These are phyloP conservation scores for Manis pentadactyla DNA, from an alignment of 2,797 vertebrate genomes.

Conservation along the genomic window DNA sequence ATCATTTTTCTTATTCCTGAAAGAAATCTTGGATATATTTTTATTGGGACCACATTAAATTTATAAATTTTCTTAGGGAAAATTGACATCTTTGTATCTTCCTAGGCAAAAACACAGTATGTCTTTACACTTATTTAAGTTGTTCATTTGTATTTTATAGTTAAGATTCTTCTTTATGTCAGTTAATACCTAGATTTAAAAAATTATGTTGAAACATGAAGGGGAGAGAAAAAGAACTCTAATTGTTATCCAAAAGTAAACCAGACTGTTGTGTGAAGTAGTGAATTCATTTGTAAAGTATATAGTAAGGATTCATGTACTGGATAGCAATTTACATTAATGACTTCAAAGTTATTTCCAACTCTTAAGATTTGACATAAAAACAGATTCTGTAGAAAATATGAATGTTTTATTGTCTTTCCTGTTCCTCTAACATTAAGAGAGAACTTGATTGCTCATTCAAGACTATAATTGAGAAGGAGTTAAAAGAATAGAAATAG, in stretches of 20 bases:
- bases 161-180: background rate
- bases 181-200: background rate
- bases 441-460: background rate
- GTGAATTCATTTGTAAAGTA: conserved; percentile 24
- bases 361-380: background rate
- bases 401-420: background rate
- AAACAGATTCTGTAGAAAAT: background rate
- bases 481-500: background rate
- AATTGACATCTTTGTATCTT: background rate
- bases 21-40: background rate
- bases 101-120: background rate
- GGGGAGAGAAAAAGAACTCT: background rate
- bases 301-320: background rate
- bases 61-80: conserved; percentile 15
- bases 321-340: background rate
- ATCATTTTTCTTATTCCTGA: background rate
- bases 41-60: background rate
- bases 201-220: background rate
- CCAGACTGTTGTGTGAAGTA: background rate
- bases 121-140: background rate
- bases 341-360: conserved; percentile 10
- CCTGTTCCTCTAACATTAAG: background rate
- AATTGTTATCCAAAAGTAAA: background rate
- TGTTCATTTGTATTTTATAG: background rate
- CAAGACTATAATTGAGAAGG: background rate